Base-by-base conservation (phyloP, 2,888 invertebrate genomes). In the Campoletis raptor region DNA sequence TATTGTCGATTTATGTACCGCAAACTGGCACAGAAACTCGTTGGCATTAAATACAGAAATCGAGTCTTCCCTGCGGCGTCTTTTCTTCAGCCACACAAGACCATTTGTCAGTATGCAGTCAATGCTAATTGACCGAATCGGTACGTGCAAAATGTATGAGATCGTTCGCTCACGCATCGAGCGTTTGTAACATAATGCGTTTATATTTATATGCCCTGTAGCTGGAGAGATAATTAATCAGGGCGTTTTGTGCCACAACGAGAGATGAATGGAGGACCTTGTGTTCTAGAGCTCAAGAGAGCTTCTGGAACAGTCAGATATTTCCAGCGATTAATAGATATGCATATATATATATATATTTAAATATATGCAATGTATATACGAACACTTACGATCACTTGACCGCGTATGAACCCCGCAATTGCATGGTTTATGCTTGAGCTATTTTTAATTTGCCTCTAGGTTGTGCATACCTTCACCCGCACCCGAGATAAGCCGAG, bases 371-470 rank as follows among this genome's bases (percentile, higher is more conserved):
- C 45, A 7, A n/a, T 30, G 30, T 42, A 30, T 64, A 36, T 48
- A 36, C 6, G 48, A 24, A 52, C 37, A 21, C 64, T 24, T 57
- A 42, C 9, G 57, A 81, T 83, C 89, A 89, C 88, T 89, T 88
- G 89, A 89, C 88, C 87, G 85, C 84, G 42, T 42, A 66, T 89
- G 89, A 89, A 89, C 88, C 82, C 79, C 21, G 73, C 70, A 83
- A 85, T 85, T 85, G 85, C 80, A 81, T 72, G 18, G 37, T 73
- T 82, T 70, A 57, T 69, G 40, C 79, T 77, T 30, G 83, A 83
- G 72, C 83, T 86, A 81, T 81, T 86, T 81, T 81, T 77, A 83
- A 83, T 86, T 83, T 48, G 69, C 81, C 86, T 73, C 24, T 40
- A 42, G 83, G 73, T 15, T 40, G 24, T 54, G 36, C 81, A 83